Percentiles rank a stretch among this genome's conserved stretches.
These are phyloP conservation scores for Drosophila tani DNA, from an alignment of 1,140 invertebrate genomes.

Conservation along the genomic window DNA sequence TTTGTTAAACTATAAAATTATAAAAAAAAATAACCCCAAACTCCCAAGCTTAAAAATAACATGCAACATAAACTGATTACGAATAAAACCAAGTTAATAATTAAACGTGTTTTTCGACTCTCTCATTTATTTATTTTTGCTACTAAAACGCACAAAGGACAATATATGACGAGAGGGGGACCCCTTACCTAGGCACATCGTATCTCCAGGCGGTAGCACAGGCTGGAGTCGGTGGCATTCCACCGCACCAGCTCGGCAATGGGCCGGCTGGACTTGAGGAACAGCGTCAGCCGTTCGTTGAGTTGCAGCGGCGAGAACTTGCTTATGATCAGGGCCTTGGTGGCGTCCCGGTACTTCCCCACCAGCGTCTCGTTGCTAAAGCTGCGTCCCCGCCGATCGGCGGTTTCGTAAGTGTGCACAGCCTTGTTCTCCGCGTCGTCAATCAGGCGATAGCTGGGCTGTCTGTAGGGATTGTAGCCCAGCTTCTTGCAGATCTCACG, in stretches of 20 bases:
- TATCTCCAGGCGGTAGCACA: conserved; percentile 77
- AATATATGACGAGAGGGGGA: conserved; percentile 28
- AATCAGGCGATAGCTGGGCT: conserved; percentile 76
- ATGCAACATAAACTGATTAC: conserved; percentile 59
- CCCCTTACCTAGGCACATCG: conserved; percentile 54
- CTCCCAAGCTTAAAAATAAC: conserved; percentile 55
- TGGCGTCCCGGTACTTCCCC: conserved; percentile 71
- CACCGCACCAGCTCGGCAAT: conserved; percentile 78
- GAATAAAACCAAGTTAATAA: conserved; percentile 59
- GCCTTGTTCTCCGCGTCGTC: conserved; percentile 71
- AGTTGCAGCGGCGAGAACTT: conserved; percentile 80
- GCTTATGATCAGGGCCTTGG: conserved; percentile 74
- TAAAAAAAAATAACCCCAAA: conserved; percentile 57
- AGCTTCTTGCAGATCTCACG: conserved; percentile 85
- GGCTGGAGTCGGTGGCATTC: conserved; percentile 73
- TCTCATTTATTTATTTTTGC: conserved; percentile 70
- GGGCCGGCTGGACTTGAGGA: conserved; percentile 80
- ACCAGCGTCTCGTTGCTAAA: conserved; percentile 65
- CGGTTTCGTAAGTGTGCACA: conserved; percentile 60
- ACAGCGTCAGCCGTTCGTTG: conserved; percentile 73
- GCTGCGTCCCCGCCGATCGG: conserved; percentile 58
- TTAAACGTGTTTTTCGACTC: conserved; percentile 32
- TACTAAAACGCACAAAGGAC: conserved; percentile 76
- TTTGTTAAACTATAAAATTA: conserved; percentile 65
- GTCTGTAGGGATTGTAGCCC: conserved; percentile 77